A percentile compares a stretch with the other conserved stretches of the same genome.
Evolutionary conservation across 2,888 invertebrate genomes (phyloP).

Genomic region (Aricia artaxerxes): DNA sequence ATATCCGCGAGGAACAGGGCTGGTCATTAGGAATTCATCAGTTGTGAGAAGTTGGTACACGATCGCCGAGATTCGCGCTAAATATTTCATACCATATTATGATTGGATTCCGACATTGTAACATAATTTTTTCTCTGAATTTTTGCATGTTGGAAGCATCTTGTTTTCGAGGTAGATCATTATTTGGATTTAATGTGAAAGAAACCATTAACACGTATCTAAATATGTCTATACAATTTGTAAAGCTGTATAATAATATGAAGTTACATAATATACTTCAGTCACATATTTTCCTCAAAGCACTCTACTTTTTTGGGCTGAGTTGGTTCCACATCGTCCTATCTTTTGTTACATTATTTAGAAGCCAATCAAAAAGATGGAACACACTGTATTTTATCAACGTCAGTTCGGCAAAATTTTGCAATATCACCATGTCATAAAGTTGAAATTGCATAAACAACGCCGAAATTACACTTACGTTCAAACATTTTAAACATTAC

Average conservation of each 20-base stretch:
- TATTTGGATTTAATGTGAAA: not conserved
- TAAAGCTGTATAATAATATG: too few relatives aligned
- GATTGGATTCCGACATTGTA: not conserved
- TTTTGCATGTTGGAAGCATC: not conserved
- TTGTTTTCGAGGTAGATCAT: not conserved
- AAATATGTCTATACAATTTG: too few relatives aligned
- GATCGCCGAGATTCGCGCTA: not conserved
- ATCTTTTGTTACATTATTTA: not conserved
- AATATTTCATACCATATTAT: not conserved
- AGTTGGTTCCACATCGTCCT: not conserved
- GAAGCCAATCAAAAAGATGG: not conserved
- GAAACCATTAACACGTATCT: too few relatives aligned
- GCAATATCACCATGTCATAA: not conserved
- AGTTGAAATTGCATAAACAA: not conserved
- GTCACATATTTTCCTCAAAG: too few relatives aligned
- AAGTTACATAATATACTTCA: not conserved
- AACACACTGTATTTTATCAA: not conserved
- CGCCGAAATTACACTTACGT: not conserved
- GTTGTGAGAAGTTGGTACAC: conserved; percentile 6
- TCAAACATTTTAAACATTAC: not conserved
- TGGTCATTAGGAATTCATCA: not conserved
- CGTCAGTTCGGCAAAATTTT: not conserved
- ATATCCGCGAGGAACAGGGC: not conserved
- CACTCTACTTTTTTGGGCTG: not conserved
- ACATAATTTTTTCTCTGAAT: not conserved